These are phyloP conservation scores for Lineus longissimus DNA, from an alignment of 1,140 invertebrate genomes.

Conservation along the genomic window DNA sequence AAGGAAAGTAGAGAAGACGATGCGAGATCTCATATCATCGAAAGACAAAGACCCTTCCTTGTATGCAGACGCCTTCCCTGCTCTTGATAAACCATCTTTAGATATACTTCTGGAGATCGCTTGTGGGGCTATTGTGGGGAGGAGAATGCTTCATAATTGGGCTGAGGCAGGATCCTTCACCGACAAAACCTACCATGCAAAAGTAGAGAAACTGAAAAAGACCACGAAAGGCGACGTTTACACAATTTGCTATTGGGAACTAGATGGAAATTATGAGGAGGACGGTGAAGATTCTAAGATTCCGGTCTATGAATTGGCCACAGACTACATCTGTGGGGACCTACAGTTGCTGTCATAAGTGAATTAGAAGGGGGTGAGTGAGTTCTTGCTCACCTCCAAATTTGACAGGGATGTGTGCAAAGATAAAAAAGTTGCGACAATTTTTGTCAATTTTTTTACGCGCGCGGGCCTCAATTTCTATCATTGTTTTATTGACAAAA, in stretches of 20 bases:
- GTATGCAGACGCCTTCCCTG: not conserved
- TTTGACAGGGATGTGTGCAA: no score
- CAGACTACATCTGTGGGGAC: constrained; percentile 13
- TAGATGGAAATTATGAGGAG: constrained; percentile 11
- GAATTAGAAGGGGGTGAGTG: no score
- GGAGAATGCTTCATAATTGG: constrained; percentile 6
- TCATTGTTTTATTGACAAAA: no score
- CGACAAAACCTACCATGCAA: constrained; percentile 6
- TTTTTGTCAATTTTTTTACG: no score
- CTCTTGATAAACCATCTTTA: not conserved
- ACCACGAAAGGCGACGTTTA: constrained; percentile 2
- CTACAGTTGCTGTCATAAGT: not conserved
- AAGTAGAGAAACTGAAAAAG: constrained; percentile 15
- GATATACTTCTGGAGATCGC: not conserved
- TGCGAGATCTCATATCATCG: not conserved
- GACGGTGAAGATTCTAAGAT: constrained; percentile 16
- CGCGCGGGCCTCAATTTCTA: no score
- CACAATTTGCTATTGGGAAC: constrained; percentile 10
- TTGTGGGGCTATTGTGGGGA: not conserved
- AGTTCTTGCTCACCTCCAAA: no score
- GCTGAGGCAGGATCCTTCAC: not conserved
- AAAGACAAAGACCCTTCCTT: not conserved
- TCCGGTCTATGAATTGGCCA: constrained; percentile 12
- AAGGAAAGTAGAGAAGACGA: not conserved
- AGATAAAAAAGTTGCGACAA: no score